phyloP scores from a whole-genome alignment of 1,140 invertebrate genomes.

The Andricus grossulariae region DNA sequence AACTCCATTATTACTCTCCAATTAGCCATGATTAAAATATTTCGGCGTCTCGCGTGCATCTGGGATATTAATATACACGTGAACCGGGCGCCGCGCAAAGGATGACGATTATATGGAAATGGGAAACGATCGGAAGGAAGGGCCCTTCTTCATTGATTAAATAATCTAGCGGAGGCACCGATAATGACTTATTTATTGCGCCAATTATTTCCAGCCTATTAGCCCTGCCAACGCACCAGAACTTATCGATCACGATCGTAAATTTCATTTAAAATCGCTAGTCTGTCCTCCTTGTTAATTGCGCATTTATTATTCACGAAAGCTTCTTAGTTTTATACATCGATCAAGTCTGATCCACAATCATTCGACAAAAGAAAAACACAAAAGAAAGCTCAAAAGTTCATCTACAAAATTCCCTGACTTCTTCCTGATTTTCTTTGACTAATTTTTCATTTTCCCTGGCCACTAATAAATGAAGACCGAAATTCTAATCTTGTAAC shows the following conservation, averaged over 20 bases:
- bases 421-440: too few species aligned
- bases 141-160: conserved; percentile 72
- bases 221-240: conserved; percentile 57
- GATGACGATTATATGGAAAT: conserved; percentile 73
- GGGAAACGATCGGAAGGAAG: conserved; percentile 64
- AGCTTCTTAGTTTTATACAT: conserved; percentile 9
- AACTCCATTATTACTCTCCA: conserved; percentile 76
- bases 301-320: conserved; percentile 52
- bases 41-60: conserved; percentile 74
- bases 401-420: background rate
- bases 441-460: too few species aligned
- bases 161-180: conserved; percentile 67
- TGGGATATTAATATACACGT: conserved; percentile 74
- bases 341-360: background rate
- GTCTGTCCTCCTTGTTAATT: conserved; percentile 53
- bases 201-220: conserved; percentile 71
- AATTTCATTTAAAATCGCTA: conserved; percentile 57
- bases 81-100: conserved; percentile 54
- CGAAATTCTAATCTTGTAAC: too few species aligned
- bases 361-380: background rate
- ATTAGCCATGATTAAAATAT: conserved; percentile 77
- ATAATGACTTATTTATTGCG: conserved; percentile 76
- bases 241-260: conserved; percentile 51
- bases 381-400: background rate
- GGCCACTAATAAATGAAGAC: too few species aligned